Conservation (phyloP, 1,140 invertebrate genomes). For the Cotesia glomerata region DNA sequence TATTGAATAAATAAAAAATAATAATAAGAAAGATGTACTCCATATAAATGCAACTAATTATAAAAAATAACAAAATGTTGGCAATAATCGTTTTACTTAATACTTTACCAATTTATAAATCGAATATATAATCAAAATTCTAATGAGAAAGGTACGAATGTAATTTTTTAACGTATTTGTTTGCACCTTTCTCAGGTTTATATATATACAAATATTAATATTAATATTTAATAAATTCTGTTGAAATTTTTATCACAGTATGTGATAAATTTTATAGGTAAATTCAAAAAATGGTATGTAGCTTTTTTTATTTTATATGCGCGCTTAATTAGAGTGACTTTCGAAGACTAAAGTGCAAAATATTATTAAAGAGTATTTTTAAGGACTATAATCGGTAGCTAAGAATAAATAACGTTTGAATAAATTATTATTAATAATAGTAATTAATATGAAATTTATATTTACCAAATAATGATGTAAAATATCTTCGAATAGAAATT, state of each 20-base stretch:
- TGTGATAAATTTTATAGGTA: background rate
- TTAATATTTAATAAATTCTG: background rate
- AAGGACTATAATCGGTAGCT: background rate
- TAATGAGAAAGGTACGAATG: too few relatives aligned
- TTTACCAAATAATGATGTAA: background rate
- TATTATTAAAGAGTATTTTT: background rate
- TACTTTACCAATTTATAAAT: too few relatives aligned
- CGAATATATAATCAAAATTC: too few relatives aligned
- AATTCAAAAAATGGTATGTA: background rate
- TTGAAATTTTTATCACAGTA: background rate
- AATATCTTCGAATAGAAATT: background rate
- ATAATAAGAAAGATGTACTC: too few relatives aligned
- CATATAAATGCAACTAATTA: too few relatives aligned
- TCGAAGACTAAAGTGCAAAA: background rate
- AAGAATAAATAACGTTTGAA: background rate
- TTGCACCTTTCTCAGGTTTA: background rate
- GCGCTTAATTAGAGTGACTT: background rate
- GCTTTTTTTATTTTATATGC: conserved; percentile 4
- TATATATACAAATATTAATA: background rate
- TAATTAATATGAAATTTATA: too few relatives aligned
- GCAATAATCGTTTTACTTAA: too few relatives aligned
- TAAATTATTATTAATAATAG: background rate
- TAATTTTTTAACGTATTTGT: too few relatives aligned
- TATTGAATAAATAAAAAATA: too few relatives aligned
- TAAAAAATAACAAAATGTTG: too few relatives aligned